phyloP scores from a whole-genome alignment of 1,140 invertebrate genomes.

The Oreohelix idahoensis region DNA sequence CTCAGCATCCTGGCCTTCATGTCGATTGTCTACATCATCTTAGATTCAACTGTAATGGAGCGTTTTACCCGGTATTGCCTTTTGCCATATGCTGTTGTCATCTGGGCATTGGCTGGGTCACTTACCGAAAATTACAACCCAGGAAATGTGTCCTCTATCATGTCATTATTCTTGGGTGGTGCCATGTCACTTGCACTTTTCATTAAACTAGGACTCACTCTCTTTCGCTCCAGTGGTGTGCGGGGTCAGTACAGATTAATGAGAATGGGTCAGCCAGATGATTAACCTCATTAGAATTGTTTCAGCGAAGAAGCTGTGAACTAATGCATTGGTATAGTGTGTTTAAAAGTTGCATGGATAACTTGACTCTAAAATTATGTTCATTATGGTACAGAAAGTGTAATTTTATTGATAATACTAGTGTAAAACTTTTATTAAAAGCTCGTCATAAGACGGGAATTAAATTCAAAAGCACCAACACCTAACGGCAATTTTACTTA shows the following conservation, averaged over 20 bases:
- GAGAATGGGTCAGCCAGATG: background rate
- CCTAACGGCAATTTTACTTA: too few species aligned
- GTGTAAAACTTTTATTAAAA: too few species aligned
- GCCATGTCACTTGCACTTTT: background rate
- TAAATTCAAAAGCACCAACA: too few species aligned
- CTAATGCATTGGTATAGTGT: too few species aligned
- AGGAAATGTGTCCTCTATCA: conserved; percentile 29
- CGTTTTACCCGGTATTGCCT: conserved; percentile 62
- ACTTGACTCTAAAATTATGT: too few species aligned
- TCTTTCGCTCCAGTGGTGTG: background rate
- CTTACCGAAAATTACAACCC: conserved; percentile 53
- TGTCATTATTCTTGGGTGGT: conserved; percentile 33
- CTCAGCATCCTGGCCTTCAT: conserved; percentile 47
- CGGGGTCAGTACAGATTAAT: background rate
- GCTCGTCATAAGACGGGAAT: too few species aligned
- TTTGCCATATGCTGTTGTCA: conserved; percentile 60
- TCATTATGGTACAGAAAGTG: too few species aligned
- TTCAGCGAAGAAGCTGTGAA: background rate
- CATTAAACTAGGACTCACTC: background rate
- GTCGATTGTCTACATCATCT: conserved; percentile 52
- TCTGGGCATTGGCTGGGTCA: conserved; percentile 54
- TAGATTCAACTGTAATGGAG: conserved; percentile 60
- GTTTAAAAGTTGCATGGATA: too few species aligned
- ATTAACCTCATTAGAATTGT: background rate
- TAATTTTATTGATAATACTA: too few species aligned